phyloP scores from a whole-genome alignment of 2,888 invertebrate species.

The Agriotes lineatus region DNA sequence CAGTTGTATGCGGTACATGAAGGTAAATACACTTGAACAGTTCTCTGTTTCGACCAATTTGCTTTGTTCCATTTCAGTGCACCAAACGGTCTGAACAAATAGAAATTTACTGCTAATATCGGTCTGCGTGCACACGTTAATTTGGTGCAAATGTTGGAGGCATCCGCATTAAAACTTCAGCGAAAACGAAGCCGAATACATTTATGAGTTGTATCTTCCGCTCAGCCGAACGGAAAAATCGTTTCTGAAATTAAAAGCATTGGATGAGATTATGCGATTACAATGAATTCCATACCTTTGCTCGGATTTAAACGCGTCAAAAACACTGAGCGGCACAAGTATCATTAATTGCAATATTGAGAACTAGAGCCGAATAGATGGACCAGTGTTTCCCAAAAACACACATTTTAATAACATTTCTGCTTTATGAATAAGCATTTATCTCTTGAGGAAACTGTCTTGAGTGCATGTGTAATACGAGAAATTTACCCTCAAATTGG shows the following conservation, averaged over 20 bases:
- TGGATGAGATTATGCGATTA: not conserved
- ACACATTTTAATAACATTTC: not conserved
- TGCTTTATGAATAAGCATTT: not conserved
- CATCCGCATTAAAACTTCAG: conserved; percentile 9
- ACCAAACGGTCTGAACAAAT: conserved; percentile 10
- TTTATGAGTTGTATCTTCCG: conserved; percentile 2
- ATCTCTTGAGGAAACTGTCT: not conserved
- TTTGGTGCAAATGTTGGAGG: conserved; percentile 7
- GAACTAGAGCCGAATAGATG: too few species aligned
- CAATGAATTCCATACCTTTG: not conserved
- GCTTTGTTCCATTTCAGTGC: conserved; percentile 16
- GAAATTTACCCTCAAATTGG: too few species aligned
- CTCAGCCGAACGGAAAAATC: conserved; percentile 3
- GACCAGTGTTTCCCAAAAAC: too few species aligned
- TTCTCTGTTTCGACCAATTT: conserved; percentile 15
- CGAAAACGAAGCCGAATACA: conserved; percentile 2
- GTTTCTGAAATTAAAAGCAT: conserved; percentile 3
- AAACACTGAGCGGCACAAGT: conserved; percentile 1
- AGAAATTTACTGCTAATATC: conserved; percentile 19
- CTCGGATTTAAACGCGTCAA: conserved; percentile 7
- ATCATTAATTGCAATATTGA: too few species aligned
- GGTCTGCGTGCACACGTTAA: conserved; percentile 16
- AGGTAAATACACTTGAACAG: conserved; percentile 27
- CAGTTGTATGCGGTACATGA: conserved; percentile 22
- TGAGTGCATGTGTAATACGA: too few species aligned